Conservation (phyloP, 2,888 invertebrate species). For the Drosophila tanythrix region DNA sequence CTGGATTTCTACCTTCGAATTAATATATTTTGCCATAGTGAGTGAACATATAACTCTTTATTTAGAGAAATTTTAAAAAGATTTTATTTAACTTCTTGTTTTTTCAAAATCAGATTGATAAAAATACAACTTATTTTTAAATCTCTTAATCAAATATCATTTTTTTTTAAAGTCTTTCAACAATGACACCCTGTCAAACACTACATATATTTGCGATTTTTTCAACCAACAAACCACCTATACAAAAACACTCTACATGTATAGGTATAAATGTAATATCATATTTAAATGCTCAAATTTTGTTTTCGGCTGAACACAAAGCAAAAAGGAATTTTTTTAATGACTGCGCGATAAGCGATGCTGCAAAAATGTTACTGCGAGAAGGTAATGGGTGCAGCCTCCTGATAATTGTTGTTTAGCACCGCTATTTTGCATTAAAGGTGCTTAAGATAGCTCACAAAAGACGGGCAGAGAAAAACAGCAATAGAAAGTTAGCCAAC, state of each 20-base stretch:
- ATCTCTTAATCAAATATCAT: neutral
- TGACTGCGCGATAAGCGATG: conserved; percentile 58
- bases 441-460: conserved; percentile 51
- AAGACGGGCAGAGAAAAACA: conserved; percentile 25
- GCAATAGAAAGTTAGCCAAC: conserved; percentile 10
- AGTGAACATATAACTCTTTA: too few relatives aligned
- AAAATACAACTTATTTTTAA: neutral
- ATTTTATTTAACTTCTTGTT: neutral
- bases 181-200: neutral
- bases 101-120: neutral
- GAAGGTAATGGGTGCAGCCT: conserved; percentile 39
- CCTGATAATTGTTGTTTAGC: conserved; percentile 43
- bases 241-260: conserved; percentile 35
- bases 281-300: conserved; percentile 49
- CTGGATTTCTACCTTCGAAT: neutral
- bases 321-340: conserved; percentile 47
- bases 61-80: too few relatives aligned
- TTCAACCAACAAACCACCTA: conserved; percentile 21
- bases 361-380: conserved; percentile 15
- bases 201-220: neutral
- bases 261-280: conserved; percentile 25
- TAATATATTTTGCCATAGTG: neutral
- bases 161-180: neutral
- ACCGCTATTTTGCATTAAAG: conserved; percentile 25
- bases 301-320: conserved; percentile 40